phyloP scores from a whole-genome alignment of 2,888 invertebrate genomes.

The Drosophila ustulata region DNA sequence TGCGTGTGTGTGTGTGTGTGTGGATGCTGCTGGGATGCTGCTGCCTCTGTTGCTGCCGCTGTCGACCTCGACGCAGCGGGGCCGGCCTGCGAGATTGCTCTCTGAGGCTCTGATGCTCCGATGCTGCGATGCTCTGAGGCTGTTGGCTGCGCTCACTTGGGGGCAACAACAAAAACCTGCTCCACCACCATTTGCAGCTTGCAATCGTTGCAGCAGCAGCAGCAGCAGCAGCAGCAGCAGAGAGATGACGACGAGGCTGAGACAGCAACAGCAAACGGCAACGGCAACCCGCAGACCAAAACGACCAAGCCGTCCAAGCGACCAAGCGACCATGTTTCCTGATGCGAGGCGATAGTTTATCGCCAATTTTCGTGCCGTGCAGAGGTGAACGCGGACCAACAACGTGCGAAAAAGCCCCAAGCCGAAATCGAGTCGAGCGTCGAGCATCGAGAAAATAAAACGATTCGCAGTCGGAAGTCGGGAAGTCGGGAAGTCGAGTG shows the following conservation, averaged over 20 bases:
- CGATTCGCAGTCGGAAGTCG: not conserved
- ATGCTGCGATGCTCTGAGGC: conserved; percentile 51
- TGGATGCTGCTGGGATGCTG: conserved; percentile 42
- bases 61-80: conserved; percentile 58
- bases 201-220: conserved; percentile 56
- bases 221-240: conserved; percentile 41
- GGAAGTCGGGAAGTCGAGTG: not conserved
- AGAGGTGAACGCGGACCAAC: conserved; percentile 85
- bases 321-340: conserved; percentile 83
- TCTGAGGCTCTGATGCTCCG: conserved; percentile 50
- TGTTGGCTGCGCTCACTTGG: conserved; percentile 61
- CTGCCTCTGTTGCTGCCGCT: conserved; percentile 27
- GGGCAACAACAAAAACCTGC: conserved; percentile 66
- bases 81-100: conserved; percentile 56
- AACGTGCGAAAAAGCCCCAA: conserved; percentile 68
- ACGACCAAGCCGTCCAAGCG: conserved; percentile 63
- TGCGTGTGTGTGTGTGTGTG: conserved; percentile 32
- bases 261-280: not conserved
- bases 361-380: conserved; percentile 85
- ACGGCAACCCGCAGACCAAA: conserved; percentile 41
- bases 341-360: conserved; percentile 85
- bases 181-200: conserved; percentile 78
- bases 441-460: not conserved
- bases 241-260: conserved; percentile 39
- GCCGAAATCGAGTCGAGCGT: conserved; percentile 14